phyloP scores from a whole-genome alignment of 2,888 invertebrate genomes.

The Sericinus montela region DNA sequence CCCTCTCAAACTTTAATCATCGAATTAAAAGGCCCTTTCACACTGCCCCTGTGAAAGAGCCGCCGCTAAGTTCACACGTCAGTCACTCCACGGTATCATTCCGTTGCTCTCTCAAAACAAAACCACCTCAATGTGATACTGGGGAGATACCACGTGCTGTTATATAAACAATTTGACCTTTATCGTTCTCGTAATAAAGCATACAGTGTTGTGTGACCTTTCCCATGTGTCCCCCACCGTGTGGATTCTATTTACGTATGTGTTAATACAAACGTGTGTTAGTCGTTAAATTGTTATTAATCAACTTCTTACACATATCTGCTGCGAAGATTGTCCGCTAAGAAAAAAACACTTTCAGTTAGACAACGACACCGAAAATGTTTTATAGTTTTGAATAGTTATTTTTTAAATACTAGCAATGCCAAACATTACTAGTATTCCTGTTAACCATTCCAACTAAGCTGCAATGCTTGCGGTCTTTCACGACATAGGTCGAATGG shows the following conservation, averaged over 20 bases:
- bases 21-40: slow-evolving; percentile 37
- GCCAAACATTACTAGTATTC: too few relatives aligned
- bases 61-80: slow-evolving; percentile 63
- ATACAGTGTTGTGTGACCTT: slow-evolving; percentile 15
- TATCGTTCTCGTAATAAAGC: slow-evolving; percentile 28
- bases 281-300: slow-evolving; percentile 10
- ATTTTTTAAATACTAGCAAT: too few relatives aligned
- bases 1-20: slow-evolving; percentile 30
- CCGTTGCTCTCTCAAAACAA: slow-evolving; percentile 49
- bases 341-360: too few relatives aligned
- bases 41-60: slow-evolving; percentile 57
- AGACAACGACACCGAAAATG: too few relatives aligned
- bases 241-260: slow-evolving; percentile 47
- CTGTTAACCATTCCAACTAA: too few relatives aligned
- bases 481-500: too few relatives aligned
- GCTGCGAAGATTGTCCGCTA: too few relatives aligned
- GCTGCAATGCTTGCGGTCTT: too few relatives aligned
- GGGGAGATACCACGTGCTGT: slow-evolving; percentile 22
- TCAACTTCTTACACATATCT: too few relatives aligned
- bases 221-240: slow-evolving; percentile 51
- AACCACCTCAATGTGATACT: slow-evolving; percentile 41
- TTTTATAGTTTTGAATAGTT: too few relatives aligned
- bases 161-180: slow-evolving; percentile 28
- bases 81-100: slow-evolving; percentile 53
- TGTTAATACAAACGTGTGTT: slow-evolving; percentile 26